Conservation (phyloP, 2,797 vertebrate genomes). For the Pseudopleuronectes americanus region DNA sequence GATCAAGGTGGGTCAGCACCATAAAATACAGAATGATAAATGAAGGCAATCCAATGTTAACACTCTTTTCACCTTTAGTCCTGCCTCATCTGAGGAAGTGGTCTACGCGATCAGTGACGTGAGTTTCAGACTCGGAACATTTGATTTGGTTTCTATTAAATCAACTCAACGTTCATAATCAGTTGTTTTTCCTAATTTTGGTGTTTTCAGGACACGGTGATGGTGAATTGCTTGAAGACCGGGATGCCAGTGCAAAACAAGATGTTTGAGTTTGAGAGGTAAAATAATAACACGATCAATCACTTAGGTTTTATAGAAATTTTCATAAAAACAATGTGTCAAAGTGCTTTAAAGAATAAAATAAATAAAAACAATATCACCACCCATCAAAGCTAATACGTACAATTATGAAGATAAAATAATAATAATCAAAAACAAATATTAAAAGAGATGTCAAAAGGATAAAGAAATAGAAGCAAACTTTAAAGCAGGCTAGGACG, state of each 20-base stretch:
- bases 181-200: not conserved
- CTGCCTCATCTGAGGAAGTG: conserved; percentile 74
- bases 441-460: no score
- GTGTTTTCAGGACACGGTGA: conserved; percentile 84
- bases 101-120: conserved; percentile 84
- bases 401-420: no score
- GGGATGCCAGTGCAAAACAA: conserved; percentile 80
- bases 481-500: no score
- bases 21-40: not conserved
- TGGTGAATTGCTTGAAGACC: conserved; percentile 82
- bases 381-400: no score
- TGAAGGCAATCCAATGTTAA: not conserved
- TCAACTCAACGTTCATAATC: not conserved
- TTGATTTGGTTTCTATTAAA: not conserved
- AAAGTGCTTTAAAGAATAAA: no score
- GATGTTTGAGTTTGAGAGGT: conserved; percentile 91
- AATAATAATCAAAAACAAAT: no score
- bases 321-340: not conserved
- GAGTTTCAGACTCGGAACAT: conserved; percentile 57
- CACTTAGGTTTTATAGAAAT: not conserved
- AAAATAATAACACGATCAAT: not conserved
- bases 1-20: conserved; percentile 71
- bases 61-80: conserved; percentile 61
- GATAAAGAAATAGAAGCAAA: no score
- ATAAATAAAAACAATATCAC: no score